These are phyloP conservation scores for Pterostichus madidus DNA, from an alignment of 2,888 invertebrate species.

Conservation along the genomic window DNA sequence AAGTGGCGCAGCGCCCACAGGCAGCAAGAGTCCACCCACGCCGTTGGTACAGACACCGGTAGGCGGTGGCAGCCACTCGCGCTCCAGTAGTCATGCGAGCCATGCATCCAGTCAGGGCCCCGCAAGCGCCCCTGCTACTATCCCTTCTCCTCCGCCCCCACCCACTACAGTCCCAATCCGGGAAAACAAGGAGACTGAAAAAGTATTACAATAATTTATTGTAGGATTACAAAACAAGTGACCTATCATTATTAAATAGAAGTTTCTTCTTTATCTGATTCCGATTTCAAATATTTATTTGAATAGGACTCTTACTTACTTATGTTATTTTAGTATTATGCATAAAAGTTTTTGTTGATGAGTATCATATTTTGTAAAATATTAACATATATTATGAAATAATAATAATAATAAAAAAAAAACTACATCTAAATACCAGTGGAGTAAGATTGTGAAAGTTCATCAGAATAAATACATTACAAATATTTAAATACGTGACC, in stretches of 20 bases:
- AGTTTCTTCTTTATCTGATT: constrained; percentile 19
- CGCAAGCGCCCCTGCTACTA: not conserved
- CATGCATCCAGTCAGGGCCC: constrained; percentile 75
- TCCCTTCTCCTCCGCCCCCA: not conserved
- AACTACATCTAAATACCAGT: not conserved
- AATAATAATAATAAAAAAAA: no score
- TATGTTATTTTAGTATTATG: not conserved
- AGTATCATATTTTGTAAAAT: constrained; percentile 21
- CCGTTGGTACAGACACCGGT: constrained; percentile 86
- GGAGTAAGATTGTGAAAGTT: not conserved
- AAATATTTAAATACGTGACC: constrained; percentile 39
- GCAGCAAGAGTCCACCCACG: constrained; percentile 83
- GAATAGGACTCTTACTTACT: constrained; percentile 3
- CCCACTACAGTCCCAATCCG: constrained; percentile 36
- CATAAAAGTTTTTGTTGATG: not conserved
- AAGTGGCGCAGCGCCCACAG: constrained; percentile 79
- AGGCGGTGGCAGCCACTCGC: constrained; percentile 81
- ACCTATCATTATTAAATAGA: constrained; percentile 49
- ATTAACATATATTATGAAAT: not conserved
- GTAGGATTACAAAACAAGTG: constrained; percentile 51
- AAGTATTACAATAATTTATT: constrained; percentile 67
- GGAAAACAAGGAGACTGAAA: constrained; percentile 65
- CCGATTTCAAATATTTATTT: constrained; percentile 46
- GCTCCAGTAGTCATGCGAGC: constrained; percentile 83
- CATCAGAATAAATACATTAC: not conserved